Base-by-base conservation (phyloP, 2,797 vertebrate genomes). In the Gobio occitaniae region DNA sequence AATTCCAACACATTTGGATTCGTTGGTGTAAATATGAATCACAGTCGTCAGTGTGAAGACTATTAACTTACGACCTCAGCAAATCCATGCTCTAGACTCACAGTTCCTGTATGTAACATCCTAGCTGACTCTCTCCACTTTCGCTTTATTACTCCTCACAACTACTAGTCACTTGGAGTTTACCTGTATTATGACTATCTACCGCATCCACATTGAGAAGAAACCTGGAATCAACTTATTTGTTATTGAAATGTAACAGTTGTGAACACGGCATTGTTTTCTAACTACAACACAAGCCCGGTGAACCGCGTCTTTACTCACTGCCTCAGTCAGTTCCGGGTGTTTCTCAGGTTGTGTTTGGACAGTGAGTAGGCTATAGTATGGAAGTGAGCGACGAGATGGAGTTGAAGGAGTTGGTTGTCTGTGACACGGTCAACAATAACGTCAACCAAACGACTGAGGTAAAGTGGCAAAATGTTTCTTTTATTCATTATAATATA, bases 261-360 rank as follows among this genome's bases (percentile, higher is more conserved):
- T 2, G 36, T 21, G 29, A 48, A 72, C 41, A 36, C 4, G 7
- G 17, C 13, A 47, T 47, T 71, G 68, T 25, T 29, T 21, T 38
- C 21, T 82, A 12, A 17, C 12, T 41, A 41, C 21, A 38, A 80
- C 32, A 38, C 29, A 25, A n/a, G 19, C 5, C 21, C 8, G 50
- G 15, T 4, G 52, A 47, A 2, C 12, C 68, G n/a, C 3, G n/a
- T 19, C 3, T 68, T 69, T 12, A 44, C 15, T 7, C 63, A 7
- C 2, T 25, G 15, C 11, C 15, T 52, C n/a, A 84, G 72, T 56
- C 50, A 84, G 82, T 84, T 84, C 82, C 82, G 74, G 82, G 82
- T 84, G n/a, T 25, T 3, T 5, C 10, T 0, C 50, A 77, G 63
- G 65, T 70, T 77, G 52, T 13, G 4, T 59, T 65, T 29, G 13